Conservation (phyloP, 2,797 vertebrate species). For the Manis crassicaudata region DNA sequence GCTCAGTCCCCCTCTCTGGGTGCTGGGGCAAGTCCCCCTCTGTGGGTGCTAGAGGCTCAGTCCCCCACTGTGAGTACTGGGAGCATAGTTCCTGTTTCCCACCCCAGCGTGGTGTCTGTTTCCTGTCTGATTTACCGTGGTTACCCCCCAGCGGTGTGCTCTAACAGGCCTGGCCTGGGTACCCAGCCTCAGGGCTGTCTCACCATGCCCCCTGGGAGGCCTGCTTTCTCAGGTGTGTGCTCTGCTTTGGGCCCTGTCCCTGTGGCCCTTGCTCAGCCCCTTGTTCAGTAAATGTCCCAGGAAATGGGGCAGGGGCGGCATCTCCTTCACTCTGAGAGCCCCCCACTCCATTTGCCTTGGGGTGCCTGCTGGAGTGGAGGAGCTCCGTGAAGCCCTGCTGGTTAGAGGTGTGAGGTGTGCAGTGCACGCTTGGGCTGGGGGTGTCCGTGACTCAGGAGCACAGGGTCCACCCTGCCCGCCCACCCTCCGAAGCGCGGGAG, state of each 20-base stretch:
- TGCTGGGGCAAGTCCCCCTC: background rate
- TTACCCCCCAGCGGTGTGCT: accelerated
- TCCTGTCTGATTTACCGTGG: background rate
- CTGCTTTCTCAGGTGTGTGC: background rate
- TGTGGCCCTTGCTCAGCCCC: background rate
- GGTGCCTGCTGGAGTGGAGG: background rate
- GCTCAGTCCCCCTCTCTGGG: background rate
- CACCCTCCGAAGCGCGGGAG: background rate
- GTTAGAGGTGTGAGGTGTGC: background rate
- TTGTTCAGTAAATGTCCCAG: background rate
- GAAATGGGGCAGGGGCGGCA: background rate
- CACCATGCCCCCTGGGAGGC: background rate
- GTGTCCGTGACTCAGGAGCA: background rate
- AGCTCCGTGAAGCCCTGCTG: background rate
- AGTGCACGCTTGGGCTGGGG: background rate
- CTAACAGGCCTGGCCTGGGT: background rate
- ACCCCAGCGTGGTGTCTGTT: background rate
- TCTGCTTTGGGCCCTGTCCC: background rate
- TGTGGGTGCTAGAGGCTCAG: background rate
- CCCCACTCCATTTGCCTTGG: background rate
- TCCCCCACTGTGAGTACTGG: background rate
- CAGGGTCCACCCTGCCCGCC: background rate
- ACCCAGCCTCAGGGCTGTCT: background rate
- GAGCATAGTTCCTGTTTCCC: no score
- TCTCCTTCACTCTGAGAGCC: background rate